Evolutionary conservation across 2,113 vertebrate genomes (phyloP), one percentile per base, ranked within the genome.

Genomic region (Oncorhynchus mykiss): DNA sequence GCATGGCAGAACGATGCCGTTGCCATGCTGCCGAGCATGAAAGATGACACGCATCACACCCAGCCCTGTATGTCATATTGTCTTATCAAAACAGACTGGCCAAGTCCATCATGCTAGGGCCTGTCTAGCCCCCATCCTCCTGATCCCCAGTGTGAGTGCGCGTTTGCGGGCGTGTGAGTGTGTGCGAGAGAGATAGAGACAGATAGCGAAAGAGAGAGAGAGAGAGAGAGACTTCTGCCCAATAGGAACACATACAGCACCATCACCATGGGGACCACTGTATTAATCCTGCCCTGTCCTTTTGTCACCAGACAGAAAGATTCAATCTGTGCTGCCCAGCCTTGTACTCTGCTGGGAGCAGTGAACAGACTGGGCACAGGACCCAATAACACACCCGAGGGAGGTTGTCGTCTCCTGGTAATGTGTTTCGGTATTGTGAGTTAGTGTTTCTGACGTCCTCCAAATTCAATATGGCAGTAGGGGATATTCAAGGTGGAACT

Each of bases 21-120:
- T 60, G 77, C 74, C 82, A 78, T 27, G 70, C 84, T 72, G 74
- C 78, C 66, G 51, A 85, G 87, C 75, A 75, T 87, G 83, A 88
- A 81, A 74, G 83, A 90, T 90, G 88, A 89, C 88, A 88, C 83
- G 76, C 82, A 78, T 90, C 85, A 83, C 54, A 80, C 67, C 75
- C 39, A 80, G 82, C 86, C 83, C 77, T 65, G 75, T 13, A 65
- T 90, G 87, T 90, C 89, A 86, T 67, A 79, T 83, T 73, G 62
- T 73, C 84, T 90, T 85, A 90, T 90, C 76, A 27, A 84, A 84
- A 76, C 79, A 81, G 82, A 80, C 79, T 64, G 84, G 82, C 75
- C 54, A 34, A 74, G 80, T 80, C 86, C 29, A 22, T 70, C 68
- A 70, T 48, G 68, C 68, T 39, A 49, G 68, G 9, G 34, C 4